Conservation (phyloP, 2,113 vertebrate species). For the Platanista minor region DNA sequence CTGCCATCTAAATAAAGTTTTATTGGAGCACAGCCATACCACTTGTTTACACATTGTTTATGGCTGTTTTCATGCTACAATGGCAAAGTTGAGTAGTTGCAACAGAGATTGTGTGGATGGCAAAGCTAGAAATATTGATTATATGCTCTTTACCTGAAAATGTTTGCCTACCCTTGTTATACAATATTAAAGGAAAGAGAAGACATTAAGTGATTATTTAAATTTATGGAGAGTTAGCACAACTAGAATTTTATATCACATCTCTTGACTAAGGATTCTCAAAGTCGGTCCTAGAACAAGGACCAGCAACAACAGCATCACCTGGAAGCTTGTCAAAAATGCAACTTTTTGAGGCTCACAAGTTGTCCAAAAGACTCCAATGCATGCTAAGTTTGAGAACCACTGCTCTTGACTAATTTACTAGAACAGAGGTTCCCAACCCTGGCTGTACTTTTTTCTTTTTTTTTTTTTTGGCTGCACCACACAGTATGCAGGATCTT, state of each 20-base stretch:
- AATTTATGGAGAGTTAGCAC: not conserved
- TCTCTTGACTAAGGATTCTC: not conserved
- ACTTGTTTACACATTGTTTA: not conserved
- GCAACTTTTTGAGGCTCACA: not conserved
- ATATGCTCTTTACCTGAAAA: not conserved
- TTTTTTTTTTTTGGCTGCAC: too few relatives aligned
- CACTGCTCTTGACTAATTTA: not conserved
- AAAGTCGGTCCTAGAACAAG: not conserved
- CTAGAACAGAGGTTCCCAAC: not conserved
- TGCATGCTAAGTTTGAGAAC: not conserved
- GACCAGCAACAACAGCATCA: not conserved
- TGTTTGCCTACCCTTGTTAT: not conserved
- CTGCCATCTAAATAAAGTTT: not conserved
- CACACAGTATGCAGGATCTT: too few relatives aligned
- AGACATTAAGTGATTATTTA: not conserved
- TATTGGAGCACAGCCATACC: not conserved
- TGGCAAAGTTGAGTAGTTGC: not conserved
- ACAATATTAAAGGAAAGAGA: not conserved
- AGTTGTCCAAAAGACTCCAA: not conserved
- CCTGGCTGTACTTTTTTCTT: not conserved
- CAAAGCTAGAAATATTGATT: not conserved
- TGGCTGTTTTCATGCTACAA: not conserved
- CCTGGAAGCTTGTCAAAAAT: not conserved
- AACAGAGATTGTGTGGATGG: not conserved
- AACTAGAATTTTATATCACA: not conserved